These are phyloP conservation scores for Diadema setosum DNA, from an alignment of 35 echinoderm and acorn worm genomes.

Conservation along the genomic window DNA sequence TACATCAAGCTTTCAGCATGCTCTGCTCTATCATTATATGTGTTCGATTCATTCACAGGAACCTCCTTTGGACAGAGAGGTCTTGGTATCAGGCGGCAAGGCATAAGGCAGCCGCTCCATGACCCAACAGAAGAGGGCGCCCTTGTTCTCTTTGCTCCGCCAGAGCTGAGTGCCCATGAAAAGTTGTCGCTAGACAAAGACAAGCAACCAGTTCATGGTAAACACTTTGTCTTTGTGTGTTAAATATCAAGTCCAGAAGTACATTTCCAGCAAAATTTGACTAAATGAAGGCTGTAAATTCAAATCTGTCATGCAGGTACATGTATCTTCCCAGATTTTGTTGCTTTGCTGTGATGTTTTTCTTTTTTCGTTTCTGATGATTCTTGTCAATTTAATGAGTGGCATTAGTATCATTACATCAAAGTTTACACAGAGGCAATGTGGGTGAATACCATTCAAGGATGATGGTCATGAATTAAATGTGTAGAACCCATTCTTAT, in stretches of 20 bases:
- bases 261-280: too few species aligned
- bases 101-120: slow-evolving; percentile 56
- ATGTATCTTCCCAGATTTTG: too few species aligned
- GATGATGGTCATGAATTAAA: too few species aligned
- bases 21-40: neutral
- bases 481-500: too few species aligned
- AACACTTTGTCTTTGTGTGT: neutral
- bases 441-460: too few species aligned
- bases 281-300: too few species aligned
- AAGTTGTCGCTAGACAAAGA: slow-evolving; percentile 57
- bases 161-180: slow-evolving; percentile 76
- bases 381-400: too few species aligned
- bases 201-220: slow-evolving; percentile 38
- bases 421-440: too few species aligned
- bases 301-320: too few species aligned
- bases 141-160: slow-evolving; percentile 76
- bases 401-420: too few species aligned
- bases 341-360: too few species aligned
- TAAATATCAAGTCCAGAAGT: neutral
- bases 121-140: slow-evolving; percentile 86
- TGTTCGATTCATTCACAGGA: neutral
- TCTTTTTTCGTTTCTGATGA: too few species aligned
- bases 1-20: neutral
- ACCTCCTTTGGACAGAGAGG: slow-evolving; percentile 24
- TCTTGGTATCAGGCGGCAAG: slow-evolving; percentile 61